Evolutionary conservation across 2,888 invertebrate genomes (phyloP).

Genomic region (Spodoptera exigua): DNA sequence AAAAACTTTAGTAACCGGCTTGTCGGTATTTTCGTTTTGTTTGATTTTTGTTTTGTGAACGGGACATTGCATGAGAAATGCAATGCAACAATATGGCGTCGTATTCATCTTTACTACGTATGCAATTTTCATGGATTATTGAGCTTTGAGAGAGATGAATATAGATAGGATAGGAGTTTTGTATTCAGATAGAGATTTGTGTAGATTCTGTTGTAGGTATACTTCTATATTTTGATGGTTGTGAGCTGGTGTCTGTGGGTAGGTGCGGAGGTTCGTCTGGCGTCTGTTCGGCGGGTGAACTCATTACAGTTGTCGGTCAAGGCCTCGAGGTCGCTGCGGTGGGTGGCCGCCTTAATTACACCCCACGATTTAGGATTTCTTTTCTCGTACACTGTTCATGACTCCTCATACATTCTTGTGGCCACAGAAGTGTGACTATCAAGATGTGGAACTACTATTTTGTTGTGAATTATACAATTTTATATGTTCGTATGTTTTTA

Average conservation of each 20-base stretch:
- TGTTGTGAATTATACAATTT: conserved; percentile 29
- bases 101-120: conserved; percentile 69
- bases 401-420: conserved; percentile 63
- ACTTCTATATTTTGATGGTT: conserved; percentile 10
- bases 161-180: conserved; percentile 32
- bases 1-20: conserved; percentile 88
- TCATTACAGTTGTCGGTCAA: conserved; percentile 89
- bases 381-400: conserved; percentile 66
- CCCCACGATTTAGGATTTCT: conserved; percentile 80
- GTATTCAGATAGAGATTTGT: conserved; percentile 30
- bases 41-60: conserved; percentile 87
- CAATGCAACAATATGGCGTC: conserved; percentile 87
- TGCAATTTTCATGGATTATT: conserved; percentile 71
- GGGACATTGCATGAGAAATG: conserved; percentile 88
- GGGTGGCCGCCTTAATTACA: conserved; percentile 88
- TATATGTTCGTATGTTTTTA: neutral
- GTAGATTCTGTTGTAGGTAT: neutral
- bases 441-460: conserved; percentile 26
- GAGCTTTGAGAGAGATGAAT: conserved; percentile 58
- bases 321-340: conserved; percentile 87
- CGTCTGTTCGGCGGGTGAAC: conserved; percentile 76
- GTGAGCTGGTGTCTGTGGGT: conserved; percentile 23
- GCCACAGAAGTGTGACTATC: conserved; percentile 44
- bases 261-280: conserved; percentile 58
- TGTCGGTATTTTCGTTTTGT: conserved; percentile 87